Percentiles rank a stretch among this genome's conserved stretches.
These are phyloP conservation scores for Spatulosminthurus flaviceps DNA, from an alignment of 2,888 invertebrate species.

Conservation along the genomic window DNA sequence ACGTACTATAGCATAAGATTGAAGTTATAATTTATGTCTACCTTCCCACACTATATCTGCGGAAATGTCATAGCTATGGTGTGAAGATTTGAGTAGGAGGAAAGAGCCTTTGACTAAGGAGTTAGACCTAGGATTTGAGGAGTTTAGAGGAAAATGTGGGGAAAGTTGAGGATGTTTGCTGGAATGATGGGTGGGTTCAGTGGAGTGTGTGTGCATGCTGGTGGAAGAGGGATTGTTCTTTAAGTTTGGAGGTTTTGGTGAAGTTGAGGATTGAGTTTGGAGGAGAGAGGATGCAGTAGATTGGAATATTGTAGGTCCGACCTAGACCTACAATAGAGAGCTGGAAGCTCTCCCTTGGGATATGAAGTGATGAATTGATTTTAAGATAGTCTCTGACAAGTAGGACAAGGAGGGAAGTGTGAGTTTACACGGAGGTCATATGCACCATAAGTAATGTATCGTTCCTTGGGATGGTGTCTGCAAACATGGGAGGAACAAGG, in stretches of 20 bases:
- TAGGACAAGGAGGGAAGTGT: constrained; percentile 21
- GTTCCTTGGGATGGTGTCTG: background rate
- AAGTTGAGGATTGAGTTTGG: background rate
- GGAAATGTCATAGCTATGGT: too few species aligned
- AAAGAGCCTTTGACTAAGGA: too few species aligned
- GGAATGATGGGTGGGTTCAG: background rate
- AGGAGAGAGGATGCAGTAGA: background rate
- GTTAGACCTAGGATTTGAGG: too few species aligned
- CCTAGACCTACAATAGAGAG: background rate
- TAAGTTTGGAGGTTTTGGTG: background rate
- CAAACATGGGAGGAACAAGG: background rate
- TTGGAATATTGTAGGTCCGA: constrained; percentile 2
- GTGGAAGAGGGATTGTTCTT: background rate
- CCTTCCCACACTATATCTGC: too few species aligned
- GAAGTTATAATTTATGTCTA: too few species aligned
- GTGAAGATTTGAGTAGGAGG: too few species aligned
- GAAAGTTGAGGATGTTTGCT: too few species aligned
- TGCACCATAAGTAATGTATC: constrained; percentile 23
- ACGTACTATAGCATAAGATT: too few species aligned
- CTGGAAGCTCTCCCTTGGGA: constrained; percentile 22
- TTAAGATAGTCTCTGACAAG: constrained; percentile 39
- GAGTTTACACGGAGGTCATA: constrained; percentile 30
- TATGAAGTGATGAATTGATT: constrained; percentile 41
- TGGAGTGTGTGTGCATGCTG: background rate
- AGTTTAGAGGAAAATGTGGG: too few species aligned